Evolutionary conservation across 2,888 invertebrate genomes (phyloP).

Genomic region (Cordilura impudica): DNA sequence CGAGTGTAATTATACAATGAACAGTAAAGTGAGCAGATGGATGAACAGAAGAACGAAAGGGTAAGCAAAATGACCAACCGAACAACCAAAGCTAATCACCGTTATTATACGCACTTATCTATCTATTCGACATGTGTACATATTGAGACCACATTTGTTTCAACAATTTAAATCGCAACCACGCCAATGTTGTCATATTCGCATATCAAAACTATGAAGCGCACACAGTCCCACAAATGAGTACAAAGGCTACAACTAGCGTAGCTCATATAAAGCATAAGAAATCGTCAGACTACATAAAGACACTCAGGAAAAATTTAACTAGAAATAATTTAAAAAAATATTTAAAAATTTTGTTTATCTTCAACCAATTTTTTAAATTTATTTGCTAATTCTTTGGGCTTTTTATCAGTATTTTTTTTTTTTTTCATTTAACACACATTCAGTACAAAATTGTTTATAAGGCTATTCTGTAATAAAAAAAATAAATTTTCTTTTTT

Average conservation of each 20-base stretch:
- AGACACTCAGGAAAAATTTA: no score
- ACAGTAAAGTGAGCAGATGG: constrained; percentile 17
- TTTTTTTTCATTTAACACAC: no score
- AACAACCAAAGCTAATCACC: constrained; percentile 36
- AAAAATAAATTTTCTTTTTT: no score
- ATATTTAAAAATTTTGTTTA: no score
- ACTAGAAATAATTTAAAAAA: no score
- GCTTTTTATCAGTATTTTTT: no score
- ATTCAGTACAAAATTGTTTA: no score
- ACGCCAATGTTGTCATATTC: constrained; percentile 56
- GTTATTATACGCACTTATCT: neutral
- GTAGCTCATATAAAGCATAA: constrained; percentile 14
- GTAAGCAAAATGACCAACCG: constrained; percentile 5
- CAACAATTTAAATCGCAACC: constrained; percentile 59
- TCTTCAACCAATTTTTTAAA: no score
- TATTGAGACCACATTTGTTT: constrained; percentile 50
- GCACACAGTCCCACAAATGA: neutral
- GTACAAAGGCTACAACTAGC: constrained; percentile 24
- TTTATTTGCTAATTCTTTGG: no score
- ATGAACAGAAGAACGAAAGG: constrained; percentile 25
- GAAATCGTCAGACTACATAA: neutral
- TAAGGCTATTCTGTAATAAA: no score
- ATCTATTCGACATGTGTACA: constrained; percentile 7
- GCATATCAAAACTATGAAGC: neutral
- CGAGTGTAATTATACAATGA: constrained; percentile 40